Percentiles rank a stretch among this genome's conserved stretches.
Evolutionary conservation across 2,888 invertebrate genomes (phyloP).

Genomic region (Lampropteryx suffumata): DNA sequence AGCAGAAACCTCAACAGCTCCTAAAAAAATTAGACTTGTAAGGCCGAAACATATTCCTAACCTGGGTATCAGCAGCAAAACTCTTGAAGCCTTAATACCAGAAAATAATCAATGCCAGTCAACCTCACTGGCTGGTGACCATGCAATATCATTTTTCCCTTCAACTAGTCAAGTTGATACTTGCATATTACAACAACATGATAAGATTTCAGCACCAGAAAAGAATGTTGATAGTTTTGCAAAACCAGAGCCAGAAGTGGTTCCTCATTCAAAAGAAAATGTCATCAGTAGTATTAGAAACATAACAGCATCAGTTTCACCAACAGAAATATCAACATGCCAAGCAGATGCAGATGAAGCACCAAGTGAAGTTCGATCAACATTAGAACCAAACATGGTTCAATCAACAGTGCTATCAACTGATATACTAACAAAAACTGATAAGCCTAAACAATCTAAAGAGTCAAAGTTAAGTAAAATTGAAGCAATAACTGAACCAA

Average conservation of each 20-base stretch:
- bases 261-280: not conserved
- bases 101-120: conserved; percentile 66
- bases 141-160: conserved; percentile 10
- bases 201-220: conserved; percentile 1
- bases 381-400: conserved; percentile 1
- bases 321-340: conserved; percentile 4
- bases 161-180: conserved; percentile 41
- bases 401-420: conserved; percentile 1
- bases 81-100: conserved; percentile 38
- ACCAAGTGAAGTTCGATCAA: conserved; percentile 3
- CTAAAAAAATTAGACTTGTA: conserved; percentile 77
- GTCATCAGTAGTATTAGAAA: conserved; percentile 4
- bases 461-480: not conserved
- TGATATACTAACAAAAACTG: not conserved
- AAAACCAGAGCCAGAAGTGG: conserved; percentile 7
- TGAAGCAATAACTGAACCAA: not conserved
- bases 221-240: conserved; percentile 3
- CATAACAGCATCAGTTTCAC: not conserved
- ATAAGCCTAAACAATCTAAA: not conserved
- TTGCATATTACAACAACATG: conserved; percentile 34
- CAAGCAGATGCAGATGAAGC: conserved; percentile 4
- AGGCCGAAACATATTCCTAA: conserved; percentile 65
- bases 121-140: conserved; percentile 54
- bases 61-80: conserved; percentile 47
- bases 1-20: conserved; percentile 74